phyloP scores from a whole-genome alignment of 2,113 vertebrate species.

The Rhegmatorhina hoffmannsi region DNA sequence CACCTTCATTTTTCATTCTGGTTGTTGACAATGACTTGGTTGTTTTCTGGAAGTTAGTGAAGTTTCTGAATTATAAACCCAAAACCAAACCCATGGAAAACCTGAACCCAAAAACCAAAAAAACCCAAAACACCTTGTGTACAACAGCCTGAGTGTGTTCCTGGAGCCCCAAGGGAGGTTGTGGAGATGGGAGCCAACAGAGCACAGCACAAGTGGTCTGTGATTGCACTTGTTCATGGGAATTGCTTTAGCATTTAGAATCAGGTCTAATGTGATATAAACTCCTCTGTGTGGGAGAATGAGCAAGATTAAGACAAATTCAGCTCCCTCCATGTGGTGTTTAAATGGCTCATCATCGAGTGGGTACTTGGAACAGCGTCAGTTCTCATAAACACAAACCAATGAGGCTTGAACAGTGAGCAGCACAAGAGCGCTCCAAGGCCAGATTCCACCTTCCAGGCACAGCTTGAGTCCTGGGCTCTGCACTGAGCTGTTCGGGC shows the following conservation, averaged over 20 bases:
- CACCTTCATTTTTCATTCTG: not conserved
- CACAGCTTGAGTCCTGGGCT: slow-evolving; percentile 16
- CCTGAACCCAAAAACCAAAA: not conserved
- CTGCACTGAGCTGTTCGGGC: not conserved
- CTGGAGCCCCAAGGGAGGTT: not conserved
- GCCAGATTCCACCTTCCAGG: not conserved
- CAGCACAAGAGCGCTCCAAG: not conserved
- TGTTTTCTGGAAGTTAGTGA: not conserved
- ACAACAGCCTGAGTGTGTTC: accelerated
- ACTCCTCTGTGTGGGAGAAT: slow-evolving; percentile 27
- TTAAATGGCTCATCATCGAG: slow-evolving; percentile 13
- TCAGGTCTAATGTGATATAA: not conserved
- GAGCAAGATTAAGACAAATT: slow-evolving; percentile 35
- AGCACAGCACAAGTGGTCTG: not conserved
- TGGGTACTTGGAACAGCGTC: slow-evolving; percentile 26
- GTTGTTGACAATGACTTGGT: accelerated
- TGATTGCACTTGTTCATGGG: not conserved
- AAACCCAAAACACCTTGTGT: accelerated
- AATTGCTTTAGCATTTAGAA: not conserved
- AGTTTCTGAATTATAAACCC: not conserved
- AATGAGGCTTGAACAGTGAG: slow-evolving; percentile 41
- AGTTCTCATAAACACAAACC: slow-evolving; percentile 39
- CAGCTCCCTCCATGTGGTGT: slow-evolving; percentile 14
- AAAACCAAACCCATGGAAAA: not conserved
- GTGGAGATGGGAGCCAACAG: not conserved